These are phyloP conservation scores for Takifugu rubripes DNA, from an alignment of 2,797 vertebrate species.

Conservation along the genomic window DNA sequence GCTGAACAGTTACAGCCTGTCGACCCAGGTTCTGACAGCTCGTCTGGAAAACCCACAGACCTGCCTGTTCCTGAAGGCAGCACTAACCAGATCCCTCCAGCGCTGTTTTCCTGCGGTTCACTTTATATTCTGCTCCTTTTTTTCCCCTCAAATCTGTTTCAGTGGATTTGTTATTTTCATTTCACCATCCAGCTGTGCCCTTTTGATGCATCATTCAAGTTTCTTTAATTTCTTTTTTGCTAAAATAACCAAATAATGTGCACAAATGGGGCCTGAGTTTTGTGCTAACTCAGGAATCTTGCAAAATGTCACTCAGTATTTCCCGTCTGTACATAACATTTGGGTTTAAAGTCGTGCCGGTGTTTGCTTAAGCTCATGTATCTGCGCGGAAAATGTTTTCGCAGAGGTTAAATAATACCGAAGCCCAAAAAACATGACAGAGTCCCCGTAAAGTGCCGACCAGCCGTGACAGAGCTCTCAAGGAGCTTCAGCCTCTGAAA, in stretches of 20 bases:
- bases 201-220: constrained; percentile 21
- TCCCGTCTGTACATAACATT: constrained; percentile 58
- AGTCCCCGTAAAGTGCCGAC: constrained; percentile 8
- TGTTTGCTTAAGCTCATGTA: constrained; percentile 67
- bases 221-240: constrained; percentile 2
- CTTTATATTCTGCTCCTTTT: constrained; percentile 17
- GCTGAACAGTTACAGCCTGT: not conserved
- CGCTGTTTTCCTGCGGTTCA: constrained; percentile 27
- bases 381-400: constrained; percentile 55
- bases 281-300: constrained; percentile 59
- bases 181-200: constrained; percentile 29
- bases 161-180: constrained; percentile 26
- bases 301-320: constrained; percentile 60
- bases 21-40: constrained; percentile 28
- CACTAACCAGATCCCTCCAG: constrained; percentile 18
- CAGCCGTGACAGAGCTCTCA: constrained; percentile 1
- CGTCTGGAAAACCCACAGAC: constrained; percentile 28
- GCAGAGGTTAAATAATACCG: constrained; percentile 33
- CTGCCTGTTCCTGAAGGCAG: constrained; percentile 27
- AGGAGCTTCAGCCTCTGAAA: too few species aligned
- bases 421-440: constrained; percentile 12
- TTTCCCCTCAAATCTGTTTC: constrained; percentile 43
- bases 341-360: constrained; percentile 45
- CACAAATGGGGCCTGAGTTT: constrained; percentile 48
- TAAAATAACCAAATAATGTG: constrained; percentile 62